Evolutionary conservation across 2,888 invertebrate genomes (phyloP).

Genomic region (Pristionchus entomophagus): DNA sequence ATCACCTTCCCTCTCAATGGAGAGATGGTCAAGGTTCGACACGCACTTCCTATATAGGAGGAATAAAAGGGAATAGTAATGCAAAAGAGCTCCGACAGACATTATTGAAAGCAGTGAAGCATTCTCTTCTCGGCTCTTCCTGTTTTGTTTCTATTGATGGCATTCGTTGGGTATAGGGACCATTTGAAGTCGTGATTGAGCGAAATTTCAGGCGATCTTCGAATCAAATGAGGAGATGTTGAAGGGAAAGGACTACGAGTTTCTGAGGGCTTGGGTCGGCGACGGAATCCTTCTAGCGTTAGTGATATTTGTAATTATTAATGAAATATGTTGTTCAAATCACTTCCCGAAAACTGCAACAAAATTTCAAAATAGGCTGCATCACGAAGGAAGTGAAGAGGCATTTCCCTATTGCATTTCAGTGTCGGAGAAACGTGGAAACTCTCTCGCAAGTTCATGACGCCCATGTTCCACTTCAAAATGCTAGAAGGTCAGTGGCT

Average conservation of each 20-base stretch:
- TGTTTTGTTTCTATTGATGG: too few relatives aligned
- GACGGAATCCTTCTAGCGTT: constrained; percentile 77
- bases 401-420: not conserved
- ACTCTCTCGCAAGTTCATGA: not conserved
- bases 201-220: constrained; percentile 22
- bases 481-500: constrained; percentile 1
- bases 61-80: too few relatives aligned
- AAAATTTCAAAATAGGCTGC: too few relatives aligned
- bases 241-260: constrained; percentile 77
- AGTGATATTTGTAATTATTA: not conserved
- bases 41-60: too few relatives aligned
- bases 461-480: not conserved
- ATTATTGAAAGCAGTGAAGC: too few relatives aligned
- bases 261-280: constrained; percentile 78
- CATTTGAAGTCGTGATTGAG: too few relatives aligned
- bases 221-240: constrained; percentile 70
- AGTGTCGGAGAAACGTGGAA: not conserved
- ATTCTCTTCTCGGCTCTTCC: too few relatives aligned
- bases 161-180: too few relatives aligned
- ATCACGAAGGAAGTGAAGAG: too few relatives aligned
- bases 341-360: too few relatives aligned
- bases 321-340: too few relatives aligned
- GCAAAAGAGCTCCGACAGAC: too few relatives aligned
- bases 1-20: constrained; percentile 38
- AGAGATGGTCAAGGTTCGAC: not conserved